A percentile compares a stretch with the other conserved stretches of the same genome.
Evolutionary conservation across 1,140 invertebrate genomes (phyloP).

Genomic region (Drosophila fuyamai): DNA sequence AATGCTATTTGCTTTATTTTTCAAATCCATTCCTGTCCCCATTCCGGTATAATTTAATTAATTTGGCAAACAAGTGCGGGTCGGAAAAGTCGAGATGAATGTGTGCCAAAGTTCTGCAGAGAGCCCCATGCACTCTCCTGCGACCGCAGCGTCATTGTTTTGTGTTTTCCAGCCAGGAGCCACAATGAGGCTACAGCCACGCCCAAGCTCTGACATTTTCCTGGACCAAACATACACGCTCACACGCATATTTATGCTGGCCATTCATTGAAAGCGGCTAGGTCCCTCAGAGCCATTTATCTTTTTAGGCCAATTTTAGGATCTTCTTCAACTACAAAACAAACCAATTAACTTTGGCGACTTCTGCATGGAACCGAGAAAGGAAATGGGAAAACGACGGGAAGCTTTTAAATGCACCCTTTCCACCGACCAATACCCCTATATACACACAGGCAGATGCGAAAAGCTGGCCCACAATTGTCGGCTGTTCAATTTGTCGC

Average conservation of each 20-base stretch:
- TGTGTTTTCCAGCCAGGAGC: slow-evolving; percentile 11
- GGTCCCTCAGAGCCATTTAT: slow-evolving; percentile 21
- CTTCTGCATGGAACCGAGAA: slow-evolving; percentile 39
- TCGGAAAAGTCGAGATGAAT: slow-evolving; percentile 21
- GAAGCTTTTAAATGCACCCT: slow-evolving; percentile 42
- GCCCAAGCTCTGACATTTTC: slow-evolving; percentile 63
- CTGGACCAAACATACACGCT: background rate
- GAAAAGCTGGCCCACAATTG: slow-evolving; percentile 48
- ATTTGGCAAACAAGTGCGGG: slow-evolving; percentile 52
- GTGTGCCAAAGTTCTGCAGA: slow-evolving; percentile 25
- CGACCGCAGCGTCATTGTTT: slow-evolving; percentile 31
- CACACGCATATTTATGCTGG: slow-evolving; percentile 7
- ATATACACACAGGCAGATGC: slow-evolving; percentile 4
- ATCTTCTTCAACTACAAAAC: slow-evolving; percentile 63
- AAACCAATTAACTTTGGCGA: slow-evolving; percentile 73
- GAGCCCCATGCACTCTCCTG: slow-evolving; percentile 9
- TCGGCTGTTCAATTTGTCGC: slow-evolving; percentile 59
- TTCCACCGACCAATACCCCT: background rate
- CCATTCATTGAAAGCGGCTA: slow-evolving; percentile 23
- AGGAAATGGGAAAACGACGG: slow-evolving; percentile 56
- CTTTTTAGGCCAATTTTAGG: slow-evolving; percentile 64
- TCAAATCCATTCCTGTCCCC: slow-evolving; percentile 27
- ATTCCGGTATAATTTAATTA: slow-evolving; percentile 56
- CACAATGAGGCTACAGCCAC: slow-evolving; percentile 43
- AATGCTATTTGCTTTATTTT: slow-evolving; percentile 60